Conservation (phyloP, 2,797 vertebrate genomes). For the Lepilemur ruficaudatus region DNA sequence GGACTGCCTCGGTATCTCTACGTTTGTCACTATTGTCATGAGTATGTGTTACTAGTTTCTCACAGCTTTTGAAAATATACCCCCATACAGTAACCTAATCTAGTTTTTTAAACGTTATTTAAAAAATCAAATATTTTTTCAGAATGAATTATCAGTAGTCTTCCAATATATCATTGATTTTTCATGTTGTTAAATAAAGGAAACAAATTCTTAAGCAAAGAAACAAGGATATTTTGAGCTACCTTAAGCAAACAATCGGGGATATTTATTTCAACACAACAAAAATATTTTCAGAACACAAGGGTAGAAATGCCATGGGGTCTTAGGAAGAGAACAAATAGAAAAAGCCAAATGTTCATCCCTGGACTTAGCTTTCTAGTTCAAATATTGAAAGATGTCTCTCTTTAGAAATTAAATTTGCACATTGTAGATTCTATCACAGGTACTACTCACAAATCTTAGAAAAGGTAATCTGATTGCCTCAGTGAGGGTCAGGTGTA, state of each 20-base stretch:
- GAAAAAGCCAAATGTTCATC: background rate
- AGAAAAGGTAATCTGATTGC: background rate
- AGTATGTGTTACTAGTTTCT: constrained; percentile 66
- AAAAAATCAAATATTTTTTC: background rate
- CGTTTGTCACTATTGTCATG: constrained; percentile 77
- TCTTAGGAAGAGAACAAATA: background rate
- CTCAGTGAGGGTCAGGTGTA: background rate
- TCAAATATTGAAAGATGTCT: background rate
- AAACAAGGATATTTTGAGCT: background rate
- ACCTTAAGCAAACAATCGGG: background rate
- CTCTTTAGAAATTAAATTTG: constrained; percentile 1
- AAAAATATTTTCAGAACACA: background rate
- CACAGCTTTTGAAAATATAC: background rate
- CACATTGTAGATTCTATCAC: background rate
- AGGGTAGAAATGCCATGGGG: background rate
- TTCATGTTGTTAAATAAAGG: background rate
- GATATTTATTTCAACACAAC: background rate
- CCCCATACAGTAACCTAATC: background rate
- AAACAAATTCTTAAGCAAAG: background rate
- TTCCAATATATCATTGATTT: background rate
- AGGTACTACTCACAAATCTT: background rate
- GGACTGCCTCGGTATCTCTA: background rate
- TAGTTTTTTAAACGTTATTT: background rate
- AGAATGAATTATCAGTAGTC: background rate
- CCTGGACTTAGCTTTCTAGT: background rate